Evolutionary conservation across 2,113 vertebrate genomes (phyloP).

Genomic region (Meriones unguiculatus): DNA sequence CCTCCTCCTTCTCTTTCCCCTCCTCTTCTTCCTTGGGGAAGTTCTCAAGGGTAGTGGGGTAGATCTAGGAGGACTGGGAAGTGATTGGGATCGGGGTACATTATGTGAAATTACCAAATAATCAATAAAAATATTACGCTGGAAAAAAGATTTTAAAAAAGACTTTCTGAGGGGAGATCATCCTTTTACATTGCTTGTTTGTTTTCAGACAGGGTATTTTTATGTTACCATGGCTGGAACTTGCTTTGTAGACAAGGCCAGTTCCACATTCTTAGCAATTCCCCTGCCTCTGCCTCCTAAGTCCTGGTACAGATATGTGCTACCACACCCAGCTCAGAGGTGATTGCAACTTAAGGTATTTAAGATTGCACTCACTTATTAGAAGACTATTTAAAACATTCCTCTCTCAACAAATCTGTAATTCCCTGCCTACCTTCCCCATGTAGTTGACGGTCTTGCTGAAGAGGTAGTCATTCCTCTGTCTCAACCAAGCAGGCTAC

Average conservation of each 20-base stretch:
- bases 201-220: background rate
- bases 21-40: background rate
- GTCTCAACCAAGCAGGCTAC: background rate
- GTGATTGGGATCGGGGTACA: background rate
- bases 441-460: background rate
- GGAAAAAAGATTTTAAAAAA: background rate
- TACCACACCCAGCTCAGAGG: background rate
- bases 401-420: background rate
- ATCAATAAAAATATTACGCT: background rate
- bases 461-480: background rate
- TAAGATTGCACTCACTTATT: background rate
- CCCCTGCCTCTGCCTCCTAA: background rate
- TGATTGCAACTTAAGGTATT: background rate
- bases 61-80: background rate
- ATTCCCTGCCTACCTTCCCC: background rate
- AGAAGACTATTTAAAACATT: background rate
- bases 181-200: background rate
- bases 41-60: background rate
- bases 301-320: background rate
- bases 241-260: background rate
- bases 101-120: background rate
- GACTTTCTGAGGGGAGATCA: background rate
- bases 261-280: background rate
- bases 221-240: background rate
- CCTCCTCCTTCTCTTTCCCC: background rate